Evolutionary conservation across 1,140 invertebrate species (phyloP), one percentile per base, ranked within the genome.

Genomic region (Drepana arcuata): DNA sequence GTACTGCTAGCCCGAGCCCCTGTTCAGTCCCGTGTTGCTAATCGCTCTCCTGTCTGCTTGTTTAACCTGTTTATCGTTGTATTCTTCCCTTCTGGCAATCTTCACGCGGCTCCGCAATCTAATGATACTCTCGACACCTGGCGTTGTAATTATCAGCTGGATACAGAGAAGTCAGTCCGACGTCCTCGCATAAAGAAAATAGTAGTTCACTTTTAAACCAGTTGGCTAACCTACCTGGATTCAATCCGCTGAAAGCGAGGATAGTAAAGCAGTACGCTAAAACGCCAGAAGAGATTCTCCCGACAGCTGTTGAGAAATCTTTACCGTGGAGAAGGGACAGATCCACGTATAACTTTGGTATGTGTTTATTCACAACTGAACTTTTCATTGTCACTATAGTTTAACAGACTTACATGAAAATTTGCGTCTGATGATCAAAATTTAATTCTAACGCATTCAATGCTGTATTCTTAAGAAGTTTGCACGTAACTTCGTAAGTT

Each of bases 251-350:
- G 67, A 87, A 87, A 81, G 85, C 86, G 67, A 85, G 88, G 55
- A 85, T 88, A 41, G 86, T 88, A 61, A 87, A 88, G 73, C 86
- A 88, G 57, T 87, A 89, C 78, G 84, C 85, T 73, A 84, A 83
- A 74, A 77, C 85, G 51, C 74, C 82, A 47, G 71, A 85, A 67
- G 86, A 87, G 52, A 85, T 85, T 60, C 73, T 87, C 64, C 88
- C 90, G 34, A 91, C 90, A 51, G 86, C 88, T 52, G 88, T 90
- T 66, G 90, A 92, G 81, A 85, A 88, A 66, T 90, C 88, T 48
- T 86, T 92, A 70, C 91, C 91, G 52, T 92, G 91, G 91, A 85
- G 90, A 78, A 85, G 90, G 63, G 89, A 90, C 72, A 86, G 86
- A 73, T 88, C 86, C 74, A 82, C 78, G 57, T 84, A 84, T 65